Evolutionary conservation across 2,113 vertebrate genomes (phyloP), one percentile per base, ranked within the genome.

Genomic region (Falco punctatus): DNA sequence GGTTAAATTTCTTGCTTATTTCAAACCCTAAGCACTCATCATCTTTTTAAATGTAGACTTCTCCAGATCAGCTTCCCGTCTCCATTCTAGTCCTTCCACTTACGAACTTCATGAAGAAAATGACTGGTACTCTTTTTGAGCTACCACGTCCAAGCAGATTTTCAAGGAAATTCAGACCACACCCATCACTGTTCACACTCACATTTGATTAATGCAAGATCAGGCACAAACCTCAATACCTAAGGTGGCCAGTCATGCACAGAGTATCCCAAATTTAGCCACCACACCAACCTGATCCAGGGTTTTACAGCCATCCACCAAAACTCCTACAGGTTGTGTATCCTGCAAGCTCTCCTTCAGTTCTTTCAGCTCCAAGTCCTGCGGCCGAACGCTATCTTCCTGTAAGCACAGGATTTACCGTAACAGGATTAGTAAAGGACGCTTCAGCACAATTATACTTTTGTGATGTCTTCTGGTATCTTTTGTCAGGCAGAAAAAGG

Each of bases 281-380:
- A 8, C 5, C 40, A 48, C 40, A 42, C 97, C 78, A 46, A 99
- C 99, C 99, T 99, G 99, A 94, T 99, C 99, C 90, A 99, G 97
- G 13, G 99, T 99, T 97, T 90, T 99, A 96, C 99, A 99, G 97
- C 97, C 97, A 57, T 99, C 99, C 86, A 99, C 98, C 92, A 99
- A 83, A 57, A 99, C 98, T 1, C 99, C 99, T 33, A 99, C 99
- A 1, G 99, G 99, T 95, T 99, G 99, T 0, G 99, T 99, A 96
- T 99, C 99, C 95, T 99, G 99, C 75, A 99, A 97, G n/a, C 98
- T 99, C 95, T 99, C 98, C 97, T 99, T 99, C 49, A 99, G 96
- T 15, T 99, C 99, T 71, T 98, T 98, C 61, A 99, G 98, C 96
- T 99, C 99, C 96, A 99, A 54, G 23, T 99, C 99, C 71, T 97